Evolutionary conservation across 2,113 vertebrate species (phyloP).

Genomic region (Acinonyx jubatus): DNA sequence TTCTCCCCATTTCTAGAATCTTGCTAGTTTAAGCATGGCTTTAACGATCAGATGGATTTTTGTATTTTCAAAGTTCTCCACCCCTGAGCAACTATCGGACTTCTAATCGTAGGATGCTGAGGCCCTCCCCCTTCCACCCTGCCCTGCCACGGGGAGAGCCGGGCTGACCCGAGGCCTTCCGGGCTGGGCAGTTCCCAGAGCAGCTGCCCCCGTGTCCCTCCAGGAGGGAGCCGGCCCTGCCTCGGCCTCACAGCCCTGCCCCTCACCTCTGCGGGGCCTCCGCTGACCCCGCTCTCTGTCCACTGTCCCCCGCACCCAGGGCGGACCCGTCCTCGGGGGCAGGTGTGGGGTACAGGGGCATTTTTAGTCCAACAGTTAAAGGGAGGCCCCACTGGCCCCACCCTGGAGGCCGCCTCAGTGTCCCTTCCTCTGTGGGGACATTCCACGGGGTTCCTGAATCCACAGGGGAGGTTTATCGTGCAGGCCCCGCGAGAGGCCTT

Average conservation of each 20-base stretch:
- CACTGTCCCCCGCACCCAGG: accelerated
- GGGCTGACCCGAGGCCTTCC: neutral
- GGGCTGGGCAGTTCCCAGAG: no score
- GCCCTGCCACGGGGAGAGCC: accelerated
- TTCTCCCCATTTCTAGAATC: accelerated
- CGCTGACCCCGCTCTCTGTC: accelerated
- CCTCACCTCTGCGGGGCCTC: neutral
- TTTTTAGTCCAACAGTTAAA: neutral
- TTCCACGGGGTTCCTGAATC: accelerated
- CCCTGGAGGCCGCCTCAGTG: neutral
- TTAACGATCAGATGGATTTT: neutral
- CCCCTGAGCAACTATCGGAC: neutral
- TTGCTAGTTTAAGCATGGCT: neutral
- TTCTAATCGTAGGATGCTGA: neutral
- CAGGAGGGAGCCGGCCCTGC: neutral
- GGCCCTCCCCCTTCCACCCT: accelerated
- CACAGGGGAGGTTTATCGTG: neutral
- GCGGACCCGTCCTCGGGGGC: accelerated
- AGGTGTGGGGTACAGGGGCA: accelerated
- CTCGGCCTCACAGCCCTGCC: neutral
- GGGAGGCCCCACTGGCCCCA: accelerated
- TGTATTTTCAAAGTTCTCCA: neutral
- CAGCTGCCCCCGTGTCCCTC: neutral
- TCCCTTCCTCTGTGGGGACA: accelerated
- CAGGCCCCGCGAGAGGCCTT: neutral